Base-by-base conservation (phyloP, 2,113 vertebrate genomes). In the Pluvialis apricaria region DNA sequence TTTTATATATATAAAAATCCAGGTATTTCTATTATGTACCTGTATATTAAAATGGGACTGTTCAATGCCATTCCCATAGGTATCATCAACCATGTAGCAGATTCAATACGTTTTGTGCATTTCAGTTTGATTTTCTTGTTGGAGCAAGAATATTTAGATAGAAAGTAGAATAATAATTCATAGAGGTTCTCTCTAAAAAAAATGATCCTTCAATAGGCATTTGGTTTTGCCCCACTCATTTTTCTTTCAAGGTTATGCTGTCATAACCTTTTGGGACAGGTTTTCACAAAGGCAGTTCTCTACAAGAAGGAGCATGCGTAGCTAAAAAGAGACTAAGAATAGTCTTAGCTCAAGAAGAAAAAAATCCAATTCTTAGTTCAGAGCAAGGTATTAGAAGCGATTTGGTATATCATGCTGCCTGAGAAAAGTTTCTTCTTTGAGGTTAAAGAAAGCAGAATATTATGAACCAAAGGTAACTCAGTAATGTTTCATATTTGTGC, bases 1-100 rank as follows among this genome's bases (percentile, higher is more conserved):
- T 45, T 17, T 14, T 15, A 22, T 17, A 13, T 20, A 21, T 34
- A 3, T 17, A 28, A 34, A 70, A 3, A 0, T 3, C 5, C 14
- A 65, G 1, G 2, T 22, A 29, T 70, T 70, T 57, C 12, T 86
- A 42, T 75, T 81, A 19, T 51, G 16, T 51, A 26, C 31, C 24
- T 64, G 8, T 31, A 8, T 36, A 21, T 34, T 73, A 40, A 68
- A 81, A 45, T 21, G 3, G 9, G 3, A 38, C 4, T 70, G 5
- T 44, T 73, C 11, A 38, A 25, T 75, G 10, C 13, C 9, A 47
- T 82, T 85, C 62, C 13, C 11, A 38, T 26, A 88, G 18, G 31
- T 2, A 52, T 38, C 11, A 45, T 45, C 4, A 71, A 28, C 24
- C 26, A 34, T 24, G 3, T 34, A 70, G 87, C 1, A 83, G 17